Evolutionary conservation across 2,888 invertebrate species (phyloP).

Genomic region (Drosophila villosipedis): DNA sequence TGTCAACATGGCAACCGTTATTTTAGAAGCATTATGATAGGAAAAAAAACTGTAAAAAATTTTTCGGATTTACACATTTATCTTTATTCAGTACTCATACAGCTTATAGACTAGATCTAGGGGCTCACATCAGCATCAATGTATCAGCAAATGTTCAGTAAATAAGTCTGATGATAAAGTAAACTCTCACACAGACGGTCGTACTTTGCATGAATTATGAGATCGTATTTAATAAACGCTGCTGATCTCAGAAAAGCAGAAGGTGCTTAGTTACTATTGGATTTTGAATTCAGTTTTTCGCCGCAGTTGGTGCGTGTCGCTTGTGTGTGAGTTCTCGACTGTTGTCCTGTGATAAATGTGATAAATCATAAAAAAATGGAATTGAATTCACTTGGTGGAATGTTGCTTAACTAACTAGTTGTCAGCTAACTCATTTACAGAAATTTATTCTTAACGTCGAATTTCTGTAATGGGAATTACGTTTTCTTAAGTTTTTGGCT

Average conservation of each 20-base stretch:
- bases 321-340: constrained; percentile 39
- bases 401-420: neutral
- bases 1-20: constrained; percentile 10
- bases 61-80: constrained; percentile 2
- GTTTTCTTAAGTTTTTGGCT: neutral
- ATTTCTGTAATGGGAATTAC: neutral
- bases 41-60: constrained; percentile 33
- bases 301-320: constrained; percentile 27
- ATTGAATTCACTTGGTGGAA: neutral
- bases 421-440: neutral
- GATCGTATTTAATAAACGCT: constrained; percentile 48
- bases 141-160: constrained; percentile 20
- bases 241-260: constrained; percentile 31
- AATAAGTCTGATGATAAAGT: constrained; percentile 47
- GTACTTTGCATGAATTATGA: constrained; percentile 58
- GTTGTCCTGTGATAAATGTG: constrained; percentile 17
- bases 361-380: neutral
- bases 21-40: constrained; percentile 7
- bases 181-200: constrained; percentile 20
- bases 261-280: constrained; percentile 26
- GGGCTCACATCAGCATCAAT: neutral
- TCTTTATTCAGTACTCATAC: constrained; percentile 6
- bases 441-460: neutral
- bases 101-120: constrained; percentile 9
- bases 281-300: constrained; percentile 48